Evolutionary conservation across 2,797 vertebrate genomes (phyloP), one percentile per base, ranked within the genome.

Genomic region (Takifugu rubripes): DNA sequence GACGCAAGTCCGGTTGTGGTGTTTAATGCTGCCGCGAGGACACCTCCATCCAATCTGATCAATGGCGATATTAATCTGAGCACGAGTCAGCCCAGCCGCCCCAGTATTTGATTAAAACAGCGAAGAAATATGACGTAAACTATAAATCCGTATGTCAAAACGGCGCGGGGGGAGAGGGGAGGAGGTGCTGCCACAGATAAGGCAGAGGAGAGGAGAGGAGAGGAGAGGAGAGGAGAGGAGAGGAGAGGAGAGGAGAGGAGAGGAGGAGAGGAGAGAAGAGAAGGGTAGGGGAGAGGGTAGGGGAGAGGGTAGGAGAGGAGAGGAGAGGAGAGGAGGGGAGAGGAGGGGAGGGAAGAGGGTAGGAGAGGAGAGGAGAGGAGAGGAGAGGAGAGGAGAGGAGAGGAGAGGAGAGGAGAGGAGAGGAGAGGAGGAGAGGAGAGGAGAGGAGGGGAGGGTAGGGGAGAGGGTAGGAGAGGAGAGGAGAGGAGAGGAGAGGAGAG

Each of bases 11-110:
- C 1, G 17, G 42, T 27, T 44, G 45, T 27, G 64, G 56, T 33
- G 66, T 52, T 56, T 6, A 44, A 70, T 67, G 72, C 1, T 25
- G 50, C 70, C 68, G 70, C 58, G 81, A 77, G 85, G 84, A 88
- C 83, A 86, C 86, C 81, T 86, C 85, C 83, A 88, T 89, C 86
- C 90, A 89, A 87, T 89, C 88, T 91, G 91, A 92, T 93, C 92
- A 94, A 93, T 93, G 91, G 90, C 78, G 85, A 90, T 84, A 84
- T 90, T 91, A 91, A 91, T 93, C 88, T 90, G 89, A 83, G 88
- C 88, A 79, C 84, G 79, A 89, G 90, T 89, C 89, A 90, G 70
- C 59, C 65, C 76, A 71, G 83, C 85, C 87, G 79, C 75, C 79
- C 86, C 46, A 50, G 72, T 89, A 71, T 88, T 89, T 92, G 90